Evolutionary conservation across 2,113 vertebrate species (phyloP).

Genomic region (Sylvia atricapilla): DNA sequence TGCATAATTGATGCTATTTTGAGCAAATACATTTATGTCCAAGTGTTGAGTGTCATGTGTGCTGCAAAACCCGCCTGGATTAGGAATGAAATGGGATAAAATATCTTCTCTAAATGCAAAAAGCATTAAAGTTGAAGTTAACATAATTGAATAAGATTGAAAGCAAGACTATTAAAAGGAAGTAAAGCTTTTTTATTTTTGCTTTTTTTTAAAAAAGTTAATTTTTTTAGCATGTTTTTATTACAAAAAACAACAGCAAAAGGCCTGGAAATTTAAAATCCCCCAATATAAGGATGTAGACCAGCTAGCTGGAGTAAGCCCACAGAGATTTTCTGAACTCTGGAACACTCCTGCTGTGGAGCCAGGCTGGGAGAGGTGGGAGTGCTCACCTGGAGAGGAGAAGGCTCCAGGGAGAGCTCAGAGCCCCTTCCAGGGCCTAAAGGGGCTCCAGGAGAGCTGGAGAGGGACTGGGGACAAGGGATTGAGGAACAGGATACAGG

Average conservation of each 20-base stretch:
- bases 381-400: fast-evolving
- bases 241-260: neutral
- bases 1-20: neutral
- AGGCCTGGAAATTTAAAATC: neutral
- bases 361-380: neutral
- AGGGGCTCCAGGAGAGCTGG: neutral
- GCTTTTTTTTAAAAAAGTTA: too few relatives aligned
- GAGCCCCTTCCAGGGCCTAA: neutral
- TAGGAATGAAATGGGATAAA: neutral
- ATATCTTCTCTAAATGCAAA: neutral
- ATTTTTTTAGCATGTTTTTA: neutral
- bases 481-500: neutral
- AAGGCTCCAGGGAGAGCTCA: neutral
- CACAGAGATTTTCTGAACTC: neutral
- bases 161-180: neutral
- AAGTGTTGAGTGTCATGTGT: neutral
- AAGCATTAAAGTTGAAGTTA: fast-evolving
- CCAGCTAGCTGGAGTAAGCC: neutral
- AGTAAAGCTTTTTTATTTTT: neutral
- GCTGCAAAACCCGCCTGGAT: neutral
- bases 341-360: neutral
- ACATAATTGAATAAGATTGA: neutral
- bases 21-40: neutral
- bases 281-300: neutral
- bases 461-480: neutral